phyloP scores from a whole-genome alignment of 2,888 invertebrate genomes.

The Epinotia ramella region DNA sequence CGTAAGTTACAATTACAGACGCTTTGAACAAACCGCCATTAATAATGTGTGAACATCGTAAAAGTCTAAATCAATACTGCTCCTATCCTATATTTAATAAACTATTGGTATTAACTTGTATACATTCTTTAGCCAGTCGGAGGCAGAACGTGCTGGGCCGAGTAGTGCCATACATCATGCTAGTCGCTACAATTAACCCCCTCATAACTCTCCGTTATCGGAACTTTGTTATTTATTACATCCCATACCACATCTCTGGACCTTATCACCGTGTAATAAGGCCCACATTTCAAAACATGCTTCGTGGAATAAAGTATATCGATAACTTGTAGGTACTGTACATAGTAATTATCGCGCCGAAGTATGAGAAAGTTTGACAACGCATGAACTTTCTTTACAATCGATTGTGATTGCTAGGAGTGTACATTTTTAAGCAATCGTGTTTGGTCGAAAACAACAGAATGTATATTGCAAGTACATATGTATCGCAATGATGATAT shows the following conservation, averaged over 20 bases:
- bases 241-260: not conserved
- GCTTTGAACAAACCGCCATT: too few species aligned
- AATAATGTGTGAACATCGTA: too few species aligned
- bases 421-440: not conserved
- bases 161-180: conserved; percentile 2
- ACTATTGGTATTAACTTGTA: not conserved
- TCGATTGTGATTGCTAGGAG: not conserved
- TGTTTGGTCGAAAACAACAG: too few species aligned
- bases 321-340: not conserved
- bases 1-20: too few species aligned
- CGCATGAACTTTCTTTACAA: not conserved
- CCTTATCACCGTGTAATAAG: not conserved
- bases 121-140: not conserved
- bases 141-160: not conserved
- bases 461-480: too few species aligned
- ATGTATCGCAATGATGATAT: too few species aligned
- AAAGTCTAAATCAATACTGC: too few species aligned
- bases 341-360: conserved; percentile 3
- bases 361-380: conserved; percentile 4
- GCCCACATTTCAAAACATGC: not conserved
- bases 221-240: conserved; percentile 8
- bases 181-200: conserved; percentile 16
- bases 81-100: not conserved
- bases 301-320: not conserved
- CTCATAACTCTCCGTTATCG: conserved; percentile 11